A percentile compares a stretch with the other conserved stretches of the same genome.
These are phyloP conservation scores for Pedetes capensis DNA, from an alignment of 2,113 vertebrate genomes.

Conservation along the genomic window DNA sequence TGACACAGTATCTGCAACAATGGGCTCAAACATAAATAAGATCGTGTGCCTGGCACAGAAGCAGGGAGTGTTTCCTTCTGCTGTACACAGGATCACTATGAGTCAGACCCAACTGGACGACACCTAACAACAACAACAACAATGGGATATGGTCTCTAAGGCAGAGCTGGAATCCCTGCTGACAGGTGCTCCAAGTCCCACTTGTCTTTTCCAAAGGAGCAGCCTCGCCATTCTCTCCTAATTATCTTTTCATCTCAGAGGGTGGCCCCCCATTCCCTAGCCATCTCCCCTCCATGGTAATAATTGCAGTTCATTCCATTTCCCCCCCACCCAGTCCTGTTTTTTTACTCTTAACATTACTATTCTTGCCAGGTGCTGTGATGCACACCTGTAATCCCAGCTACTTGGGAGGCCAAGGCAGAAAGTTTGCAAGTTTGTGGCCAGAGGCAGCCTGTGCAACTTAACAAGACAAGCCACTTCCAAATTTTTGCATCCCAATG, in stretches of 20 bases:
- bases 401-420: no score
- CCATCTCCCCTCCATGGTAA: background rate
- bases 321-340: background rate
- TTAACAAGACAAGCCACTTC: background rate
- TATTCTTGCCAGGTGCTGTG: no score
- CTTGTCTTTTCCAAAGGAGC: background rate
- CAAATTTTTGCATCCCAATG: background rate
- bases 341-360: background rate
- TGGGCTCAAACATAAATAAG: no score
- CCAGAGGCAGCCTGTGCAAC: no score
- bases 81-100: no score
- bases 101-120: no score
- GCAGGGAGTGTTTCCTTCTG: no score
- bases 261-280: background rate
- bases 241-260: slow-evolving; percentile 1
- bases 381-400: no score
- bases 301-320: background rate
- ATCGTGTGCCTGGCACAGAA: no score
- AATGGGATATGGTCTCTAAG: background rate
- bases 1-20: no score
- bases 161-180: slow-evolving; percentile 17
- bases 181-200: background rate
- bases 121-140: no score
- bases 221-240: background rate
- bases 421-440: no score